phyloP scores from a whole-genome alignment of 2,797 vertebrate species.

The Distichodus sexfasciatus region DNA sequence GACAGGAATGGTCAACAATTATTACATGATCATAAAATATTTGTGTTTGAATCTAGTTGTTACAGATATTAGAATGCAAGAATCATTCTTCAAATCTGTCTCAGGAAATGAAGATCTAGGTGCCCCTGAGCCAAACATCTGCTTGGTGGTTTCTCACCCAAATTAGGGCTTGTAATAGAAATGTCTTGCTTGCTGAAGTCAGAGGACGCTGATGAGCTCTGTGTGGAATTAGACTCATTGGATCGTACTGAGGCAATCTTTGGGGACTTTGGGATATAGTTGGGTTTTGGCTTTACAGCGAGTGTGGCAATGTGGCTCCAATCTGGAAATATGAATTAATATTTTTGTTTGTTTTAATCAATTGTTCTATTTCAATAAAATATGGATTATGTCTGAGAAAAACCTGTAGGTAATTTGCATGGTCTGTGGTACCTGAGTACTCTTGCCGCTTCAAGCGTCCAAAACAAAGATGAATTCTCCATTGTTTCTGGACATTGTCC shows the following conservation, averaged over 20 bases:
- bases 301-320: constrained; percentile 72
- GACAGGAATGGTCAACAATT: background rate
- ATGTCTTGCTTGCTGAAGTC: constrained; percentile 37
- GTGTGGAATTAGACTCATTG: constrained; percentile 52
- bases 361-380: background rate
- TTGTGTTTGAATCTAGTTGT: background rate
- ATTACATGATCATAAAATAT: background rate
- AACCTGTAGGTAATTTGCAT: too few species aligned
- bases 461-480: constrained; percentile 70
- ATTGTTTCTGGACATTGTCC: constrained; percentile 73
- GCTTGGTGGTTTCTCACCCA: constrained; percentile 35
- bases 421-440: constrained; percentile 59
- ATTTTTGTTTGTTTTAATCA: background rate
- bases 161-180: constrained; percentile 32
- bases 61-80: background rate
- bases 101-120: too few species aligned
- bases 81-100: background rate
- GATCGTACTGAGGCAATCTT: constrained; percentile 47
- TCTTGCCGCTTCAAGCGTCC: constrained; percentile 70
- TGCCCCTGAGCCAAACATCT: background rate
- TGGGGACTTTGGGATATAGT: constrained; percentile 21
- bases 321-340: constrained; percentile 60
- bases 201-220: constrained; percentile 47
- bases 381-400: too few species aligned
- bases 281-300: constrained; percentile 39